Percentiles rank a stretch among this genome's conserved stretches.
phyloP scores from a whole-genome alignment of 2,797 vertebrate genomes.

The Pogoniulus pusillus region DNA sequence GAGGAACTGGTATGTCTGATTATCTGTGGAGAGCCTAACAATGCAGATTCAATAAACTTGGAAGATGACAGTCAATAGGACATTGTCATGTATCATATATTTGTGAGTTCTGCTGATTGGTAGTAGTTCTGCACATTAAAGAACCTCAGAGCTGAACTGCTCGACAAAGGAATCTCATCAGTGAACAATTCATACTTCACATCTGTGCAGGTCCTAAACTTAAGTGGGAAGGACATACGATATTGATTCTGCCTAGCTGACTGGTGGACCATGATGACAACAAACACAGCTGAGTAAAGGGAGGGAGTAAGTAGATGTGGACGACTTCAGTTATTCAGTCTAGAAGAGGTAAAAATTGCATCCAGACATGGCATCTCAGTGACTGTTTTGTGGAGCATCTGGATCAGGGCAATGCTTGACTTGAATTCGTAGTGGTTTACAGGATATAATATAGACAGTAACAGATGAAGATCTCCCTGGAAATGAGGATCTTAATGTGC shows the following conservation, averaged over 20 bases:
- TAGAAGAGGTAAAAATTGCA: neutral
- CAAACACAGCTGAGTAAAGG: neutral
- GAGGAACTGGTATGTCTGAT: neutral
- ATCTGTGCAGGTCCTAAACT: neutral
- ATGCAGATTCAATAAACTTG: neutral
- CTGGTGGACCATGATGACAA: neutral
- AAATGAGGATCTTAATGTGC: neutral
- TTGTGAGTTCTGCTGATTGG: neutral
- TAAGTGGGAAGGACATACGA: neutral
- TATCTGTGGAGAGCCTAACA: neutral
- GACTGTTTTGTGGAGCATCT: neutral
- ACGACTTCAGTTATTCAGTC: neutral
- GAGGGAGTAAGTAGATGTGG: neutral
- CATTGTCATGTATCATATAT: fast-evolving
- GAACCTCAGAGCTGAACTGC: neutral
- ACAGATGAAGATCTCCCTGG: neutral
- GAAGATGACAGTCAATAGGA: neutral
- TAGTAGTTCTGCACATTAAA: neutral
- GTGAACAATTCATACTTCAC: neutral
- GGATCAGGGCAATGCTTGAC: neutral
- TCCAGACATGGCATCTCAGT: neutral
- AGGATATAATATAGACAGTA: neutral
- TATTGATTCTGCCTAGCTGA: neutral
- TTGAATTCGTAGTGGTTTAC: neutral
- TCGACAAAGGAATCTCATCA: neutral